Evolutionary conservation across 2,797 vertebrate genomes (phyloP), one percentile per base, ranked within the genome.

Genomic region (Aplochiton taeniatus): DNA sequence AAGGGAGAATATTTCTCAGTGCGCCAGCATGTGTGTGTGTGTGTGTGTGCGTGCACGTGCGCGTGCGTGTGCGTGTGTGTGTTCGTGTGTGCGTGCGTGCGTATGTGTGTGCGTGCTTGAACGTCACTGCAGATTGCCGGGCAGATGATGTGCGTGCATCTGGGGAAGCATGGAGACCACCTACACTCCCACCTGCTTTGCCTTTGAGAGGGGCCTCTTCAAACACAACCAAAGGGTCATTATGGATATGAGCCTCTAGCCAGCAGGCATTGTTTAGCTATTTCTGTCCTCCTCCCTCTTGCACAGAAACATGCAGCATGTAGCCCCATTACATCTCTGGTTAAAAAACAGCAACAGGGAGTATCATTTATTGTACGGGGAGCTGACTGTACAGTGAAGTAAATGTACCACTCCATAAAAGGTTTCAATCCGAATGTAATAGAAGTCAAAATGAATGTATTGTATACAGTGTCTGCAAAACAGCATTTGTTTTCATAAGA

Each of bases 101-200:
- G 49, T 9, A 18, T 56, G 52, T 55, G 62, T n/a, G 1, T 14
- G 51, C 4, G 50, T 51, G 50, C 14, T 13, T 51, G 14, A 42
- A 41, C 31, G 41, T 43, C 63, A 59, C 31, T 9, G 31, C 19
- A 73, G 68, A 61, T 72, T 78, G 77, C 0, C 51, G 58, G 69
- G 63, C 51, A 65, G 61, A 60, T 71, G 50, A 60, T 71, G 50
- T 79, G 83, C 71, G 83, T 80, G 75, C 43, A 61, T 74, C 85
- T 84, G 49, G 41, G 85, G 51, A 61, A 50, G 61, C 58, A 41
- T 63, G n/a, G 79, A 79, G 83, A 87, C 87, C 89, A 91, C 87
- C 88, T 89, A 89, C 86, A 89, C 88, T 85, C 83, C 87, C 85
- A 90, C 88, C 83, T 87, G 52, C 10, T 63, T 31, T 41, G 85